phyloP scores from a whole-genome alignment of 2,888 invertebrate genomes.

The Phragmatobia fuliginosa region DNA sequence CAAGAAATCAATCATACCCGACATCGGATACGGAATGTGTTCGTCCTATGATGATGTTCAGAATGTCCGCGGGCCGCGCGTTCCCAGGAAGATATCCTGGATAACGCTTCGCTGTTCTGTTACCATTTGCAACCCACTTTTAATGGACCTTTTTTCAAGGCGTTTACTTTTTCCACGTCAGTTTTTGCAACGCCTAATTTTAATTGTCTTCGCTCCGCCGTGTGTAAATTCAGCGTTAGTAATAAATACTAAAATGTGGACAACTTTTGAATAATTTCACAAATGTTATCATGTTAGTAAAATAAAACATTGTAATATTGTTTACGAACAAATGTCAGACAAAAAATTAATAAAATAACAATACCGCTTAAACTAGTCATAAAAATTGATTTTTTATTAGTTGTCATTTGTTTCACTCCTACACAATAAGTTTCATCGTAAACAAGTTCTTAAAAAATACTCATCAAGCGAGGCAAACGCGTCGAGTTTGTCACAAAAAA shows the following conservation, averaged over 20 bases:
- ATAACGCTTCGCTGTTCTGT: constrained; percentile 64
- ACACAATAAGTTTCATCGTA: constrained; percentile 40
- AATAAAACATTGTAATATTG: neutral
- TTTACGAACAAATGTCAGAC: constrained; percentile 5
- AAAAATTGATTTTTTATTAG: constrained; percentile 17
- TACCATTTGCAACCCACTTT: constrained; percentile 80
- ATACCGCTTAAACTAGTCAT: constrained; percentile 10
- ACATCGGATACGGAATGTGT: constrained; percentile 38
- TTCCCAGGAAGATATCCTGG: constrained; percentile 74
- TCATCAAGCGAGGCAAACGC: constrained; percentile 46
- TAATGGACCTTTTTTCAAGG: constrained; percentile 79
- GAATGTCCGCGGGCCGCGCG: constrained; percentile 45
- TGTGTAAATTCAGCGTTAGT: constrained; percentile 44
- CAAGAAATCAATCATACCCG: constrained; percentile 51
- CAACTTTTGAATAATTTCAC: constrained; percentile 3
- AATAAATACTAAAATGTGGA: constrained; percentile 26
- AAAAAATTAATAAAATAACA: constrained; percentile 17
- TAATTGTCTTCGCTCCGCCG: constrained; percentile 71
- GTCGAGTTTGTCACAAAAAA: constrained; percentile 54
- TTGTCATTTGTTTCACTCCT: constrained; percentile 14
- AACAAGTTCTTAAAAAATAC: constrained; percentile 51
- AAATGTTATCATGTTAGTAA: constrained; percentile 7
- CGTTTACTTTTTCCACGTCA: constrained; percentile 76
- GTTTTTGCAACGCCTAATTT: constrained; percentile 73
- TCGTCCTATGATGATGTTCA: constrained; percentile 48